These are phyloP conservation scores for Drosophila nr. medialis DNA, from an alignment of 2,888 invertebrate species.

Conservation along the genomic window DNA sequence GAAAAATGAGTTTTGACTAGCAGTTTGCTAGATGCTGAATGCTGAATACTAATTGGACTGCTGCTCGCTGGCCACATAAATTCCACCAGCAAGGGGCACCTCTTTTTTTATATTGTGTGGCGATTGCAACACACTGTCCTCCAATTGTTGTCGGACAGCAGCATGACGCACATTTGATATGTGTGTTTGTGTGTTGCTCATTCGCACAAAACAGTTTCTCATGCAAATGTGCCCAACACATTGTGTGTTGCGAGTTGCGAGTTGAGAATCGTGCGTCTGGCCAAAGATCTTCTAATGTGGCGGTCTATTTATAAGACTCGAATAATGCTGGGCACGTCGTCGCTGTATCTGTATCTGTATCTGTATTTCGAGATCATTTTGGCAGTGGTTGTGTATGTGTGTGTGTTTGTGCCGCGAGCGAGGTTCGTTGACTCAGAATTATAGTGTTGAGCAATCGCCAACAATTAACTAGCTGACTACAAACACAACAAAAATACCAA, in stretches of 20 bases:
- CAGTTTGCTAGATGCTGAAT: slow-evolving; percentile 25
- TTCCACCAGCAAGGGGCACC: slow-evolving; percentile 27
- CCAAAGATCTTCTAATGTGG: slow-evolving; percentile 66
- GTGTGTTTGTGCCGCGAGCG: slow-evolving; percentile 17
- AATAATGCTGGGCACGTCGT: slow-evolving; percentile 66
- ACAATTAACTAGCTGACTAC: slow-evolving; percentile 51
- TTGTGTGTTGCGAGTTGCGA: slow-evolving; percentile 12
- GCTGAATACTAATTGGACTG: slow-evolving; percentile 54
- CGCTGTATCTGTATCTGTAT: slow-evolving; percentile 44
- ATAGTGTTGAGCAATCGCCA: slow-evolving; percentile 64
- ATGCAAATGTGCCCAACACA: slow-evolving; percentile 50
- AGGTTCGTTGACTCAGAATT: slow-evolving; percentile 73
- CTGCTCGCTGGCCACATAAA: slow-evolving; percentile 40
- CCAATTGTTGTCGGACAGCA: slow-evolving; percentile 55
- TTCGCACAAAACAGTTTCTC: slow-evolving; percentile 33
- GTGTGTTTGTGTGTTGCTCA: slow-evolving; percentile 6
- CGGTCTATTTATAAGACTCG: slow-evolving; percentile 49
- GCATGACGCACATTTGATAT: slow-evolving; percentile 55
- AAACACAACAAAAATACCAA: neutral
- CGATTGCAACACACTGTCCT: slow-evolving; percentile 58
- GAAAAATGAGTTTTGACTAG: slow-evolving; percentile 48
- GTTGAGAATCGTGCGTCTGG: slow-evolving; percentile 49
- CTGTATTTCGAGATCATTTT: slow-evolving; percentile 49
- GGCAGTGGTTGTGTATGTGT: slow-evolving; percentile 10
- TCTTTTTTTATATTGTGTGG: neutral